Evolutionary conservation across 2,797 vertebrate species (phyloP).

Genomic region (Margarornis squamiger): DNA sequence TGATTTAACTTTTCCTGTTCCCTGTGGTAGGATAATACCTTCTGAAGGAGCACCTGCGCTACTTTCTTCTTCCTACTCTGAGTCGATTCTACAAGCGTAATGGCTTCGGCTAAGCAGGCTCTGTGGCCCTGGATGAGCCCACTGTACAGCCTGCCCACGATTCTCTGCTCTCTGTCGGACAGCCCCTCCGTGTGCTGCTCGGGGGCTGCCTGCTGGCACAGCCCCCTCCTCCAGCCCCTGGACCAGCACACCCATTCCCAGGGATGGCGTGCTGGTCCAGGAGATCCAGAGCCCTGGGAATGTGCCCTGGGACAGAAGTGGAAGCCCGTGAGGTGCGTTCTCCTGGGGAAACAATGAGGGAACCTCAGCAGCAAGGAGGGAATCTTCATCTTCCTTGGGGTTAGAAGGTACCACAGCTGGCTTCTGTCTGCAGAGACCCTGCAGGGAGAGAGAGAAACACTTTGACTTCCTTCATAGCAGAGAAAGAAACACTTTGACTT

Average conservation of each 20-base stretch:
- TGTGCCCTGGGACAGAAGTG: not conserved
- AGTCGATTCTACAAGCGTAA: constrained; percentile 93
- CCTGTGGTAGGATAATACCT: constrained; percentile 84
- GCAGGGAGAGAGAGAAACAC: not conserved
- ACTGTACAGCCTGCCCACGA: constrained; percentile 82
- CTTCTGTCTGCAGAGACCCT: not conserved
- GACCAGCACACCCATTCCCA: constrained; percentile 8
- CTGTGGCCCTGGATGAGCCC: constrained; percentile 88
- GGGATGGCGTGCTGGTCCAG: not conserved
- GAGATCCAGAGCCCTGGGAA: rapidly evolving
- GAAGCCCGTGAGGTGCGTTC: not conserved
- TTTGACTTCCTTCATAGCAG: not conserved
- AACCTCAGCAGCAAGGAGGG: constrained; percentile 19
- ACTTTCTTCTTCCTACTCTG: constrained; percentile 90
- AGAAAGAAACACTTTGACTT: no score
- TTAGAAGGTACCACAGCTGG: not conserved
- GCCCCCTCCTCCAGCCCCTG: constrained; percentile 34
- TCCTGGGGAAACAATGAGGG: constrained; percentile 22
- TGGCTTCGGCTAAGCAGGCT: constrained; percentile 91
- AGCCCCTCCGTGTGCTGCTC: constrained; percentile 73
- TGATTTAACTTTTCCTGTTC: constrained; percentile 84
- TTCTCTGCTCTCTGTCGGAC: constrained; percentile 83
- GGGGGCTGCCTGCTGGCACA: constrained; percentile 67
- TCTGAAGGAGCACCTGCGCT: constrained; percentile 93
- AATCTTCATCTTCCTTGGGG: constrained; percentile 65